phyloP scores from a whole-genome alignment of 2,113 vertebrate species.

The Halcyon senegalensis region DNA sequence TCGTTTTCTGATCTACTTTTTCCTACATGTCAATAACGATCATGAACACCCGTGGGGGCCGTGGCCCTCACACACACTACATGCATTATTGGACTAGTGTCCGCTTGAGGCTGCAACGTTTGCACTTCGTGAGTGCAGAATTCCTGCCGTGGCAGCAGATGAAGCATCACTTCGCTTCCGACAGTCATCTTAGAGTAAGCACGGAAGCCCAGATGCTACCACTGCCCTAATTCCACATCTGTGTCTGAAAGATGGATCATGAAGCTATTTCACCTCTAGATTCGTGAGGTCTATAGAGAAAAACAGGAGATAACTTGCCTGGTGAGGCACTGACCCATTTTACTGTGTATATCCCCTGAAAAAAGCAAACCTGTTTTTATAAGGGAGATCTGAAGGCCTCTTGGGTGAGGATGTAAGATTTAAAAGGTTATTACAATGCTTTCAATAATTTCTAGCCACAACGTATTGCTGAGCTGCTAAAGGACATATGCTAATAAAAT shows the following conservation, averaged over 20 bases:
- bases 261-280: neutral
- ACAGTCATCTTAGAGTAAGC: neutral
- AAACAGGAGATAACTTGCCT: neutral
- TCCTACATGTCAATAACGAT: neutral
- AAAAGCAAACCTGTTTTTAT: neutral
- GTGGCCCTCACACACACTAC: neutral
- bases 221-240: neutral
- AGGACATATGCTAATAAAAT: slow-evolving; percentile 11
- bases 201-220: neutral
- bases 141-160: neutral
- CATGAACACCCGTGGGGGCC: neutral
- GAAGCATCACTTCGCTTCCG: neutral
- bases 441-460: neutral
- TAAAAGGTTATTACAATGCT: neutral
- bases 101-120: neutral
- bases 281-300: neutral
- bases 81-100: neutral
- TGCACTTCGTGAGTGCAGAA: neutral
- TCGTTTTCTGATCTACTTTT: neutral
- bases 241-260: neutral
- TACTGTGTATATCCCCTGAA: neutral
- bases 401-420: neutral
- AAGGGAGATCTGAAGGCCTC: neutral
- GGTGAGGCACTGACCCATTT: neutral
- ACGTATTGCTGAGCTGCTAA: neutral